Base-by-base conservation (phyloP, 2,113 vertebrate genomes). In the Stegostoma tigrinum region DNA sequence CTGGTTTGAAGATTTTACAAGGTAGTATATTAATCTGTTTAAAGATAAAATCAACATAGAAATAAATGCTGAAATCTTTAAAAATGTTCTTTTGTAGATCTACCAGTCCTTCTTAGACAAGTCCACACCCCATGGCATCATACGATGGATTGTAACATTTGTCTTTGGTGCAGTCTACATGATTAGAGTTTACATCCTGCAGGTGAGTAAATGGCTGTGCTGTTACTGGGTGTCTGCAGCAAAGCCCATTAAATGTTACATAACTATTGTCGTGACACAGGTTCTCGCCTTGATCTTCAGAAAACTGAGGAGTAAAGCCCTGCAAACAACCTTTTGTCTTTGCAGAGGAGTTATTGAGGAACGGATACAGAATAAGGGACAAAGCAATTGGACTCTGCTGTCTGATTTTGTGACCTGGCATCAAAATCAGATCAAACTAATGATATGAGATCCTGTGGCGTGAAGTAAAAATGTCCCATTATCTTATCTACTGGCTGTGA, bases 21-120 rank as follows among this genome's bases (percentile, higher is more conserved):
- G 34, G 61, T 21, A 14, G 30, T 93, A 0, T 17, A 67, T 93
- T 93, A 66, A 93, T 38, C 21, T 14, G 66, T 34, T 66, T 93
- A 93, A 66, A 93, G 34, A 17, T 23, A 38, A 93, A 38, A 93
- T 66, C 89, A 66, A 64, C 61, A 38, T 0, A 66, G 17, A 38
- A 93, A 66, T 93, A 93, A 42, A 67, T 67, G n/a, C 61, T 66
- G 3, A 66, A n/a, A 61, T 90, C n/a, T 67, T 70, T 86, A 7
- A 45, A 70, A 94, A 72, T 95, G 42, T 64, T 95, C 66, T 10
- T 85, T 64, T 85, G 52, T 91, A 99, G 99, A 96, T 99, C 97
- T 99, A 99, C 97, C 99, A 99, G 96, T 99, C 99, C 97, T 99
- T 99, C 98, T 97, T 99, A 97, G 99, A 99, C 98, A 99, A 99